These are phyloP conservation scores for Leptopilina myrica DNA, from an alignment of 2,888 invertebrate species.

Conservation along the genomic window DNA sequence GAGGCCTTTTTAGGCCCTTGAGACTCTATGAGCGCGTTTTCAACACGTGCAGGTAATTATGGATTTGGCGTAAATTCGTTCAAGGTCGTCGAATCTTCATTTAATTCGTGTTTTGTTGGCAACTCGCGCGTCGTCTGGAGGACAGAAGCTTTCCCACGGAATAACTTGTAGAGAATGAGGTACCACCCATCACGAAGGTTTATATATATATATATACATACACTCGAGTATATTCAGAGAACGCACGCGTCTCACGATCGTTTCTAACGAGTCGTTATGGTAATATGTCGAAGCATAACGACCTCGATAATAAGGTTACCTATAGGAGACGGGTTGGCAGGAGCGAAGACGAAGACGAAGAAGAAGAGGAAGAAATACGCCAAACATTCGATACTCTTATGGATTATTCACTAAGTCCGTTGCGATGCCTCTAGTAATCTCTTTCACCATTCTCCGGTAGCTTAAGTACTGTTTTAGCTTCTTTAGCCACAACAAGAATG, in stretches of 20 bases:
- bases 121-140: conserved; percentile 36
- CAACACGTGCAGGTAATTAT: conserved; percentile 32
- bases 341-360: conserved; percentile 35
- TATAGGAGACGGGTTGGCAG: conserved; percentile 57
- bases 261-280: conserved; percentile 70
- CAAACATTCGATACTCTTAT: conserved; percentile 1
- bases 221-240: conserved; percentile 41
- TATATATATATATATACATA: conserved; percentile 33
- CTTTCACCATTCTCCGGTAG: conserved; percentile 25
- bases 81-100: conserved; percentile 35
- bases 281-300: conserved; percentile 74
- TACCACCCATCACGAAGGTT: conserved; percentile 57
- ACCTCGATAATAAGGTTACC: conserved; percentile 70
- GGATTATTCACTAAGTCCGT: conserved; percentile 28
- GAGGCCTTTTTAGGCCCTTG: too few species aligned
- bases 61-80: conserved; percentile 35
- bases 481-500: not conserved
- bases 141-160: conserved; percentile 55
- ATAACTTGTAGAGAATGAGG: conserved; percentile 41
- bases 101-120: conserved; percentile 14
- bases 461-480: conserved; percentile 16
- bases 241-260: conserved; percentile 49
- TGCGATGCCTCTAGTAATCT: conserved; percentile 14
- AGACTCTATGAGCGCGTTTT: not conserved
- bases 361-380: not conserved